Evolutionary conservation across 2,113 vertebrate genomes (phyloP).

Genomic region (Maccullochella peelii): DNA sequence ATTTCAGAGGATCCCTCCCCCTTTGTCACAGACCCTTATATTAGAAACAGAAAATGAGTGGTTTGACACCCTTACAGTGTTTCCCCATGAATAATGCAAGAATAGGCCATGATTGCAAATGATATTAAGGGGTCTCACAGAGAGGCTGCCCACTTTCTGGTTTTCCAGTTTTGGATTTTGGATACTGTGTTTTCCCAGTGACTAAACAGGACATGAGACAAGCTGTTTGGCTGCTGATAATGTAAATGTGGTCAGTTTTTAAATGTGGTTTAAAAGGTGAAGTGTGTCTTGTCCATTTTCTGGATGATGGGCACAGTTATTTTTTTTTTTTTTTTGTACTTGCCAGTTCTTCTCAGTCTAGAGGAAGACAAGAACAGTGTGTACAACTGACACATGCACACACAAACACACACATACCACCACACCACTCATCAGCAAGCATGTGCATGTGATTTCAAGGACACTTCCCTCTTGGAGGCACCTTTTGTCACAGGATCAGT

Average conservation of each 20-base stretch:
- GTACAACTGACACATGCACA: neutral
- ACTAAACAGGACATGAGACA: neutral
- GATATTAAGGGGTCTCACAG: constrained; percentile 45
- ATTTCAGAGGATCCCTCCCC: constrained; percentile 35
- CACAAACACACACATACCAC: neutral
- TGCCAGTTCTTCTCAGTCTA: neutral
- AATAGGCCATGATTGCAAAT: constrained; percentile 43
- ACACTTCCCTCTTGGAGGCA: constrained; percentile 48
- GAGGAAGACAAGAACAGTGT: neutral
- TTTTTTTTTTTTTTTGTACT: neutral
- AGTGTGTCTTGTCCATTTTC: neutral
- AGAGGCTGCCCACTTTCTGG: constrained; percentile 27
- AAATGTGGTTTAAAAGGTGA: constrained; percentile 5
- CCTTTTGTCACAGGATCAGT: constrained; percentile 46
- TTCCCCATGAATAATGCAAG: constrained; percentile 66
- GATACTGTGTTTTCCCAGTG: neutral
- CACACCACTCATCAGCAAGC: constrained; percentile 6
- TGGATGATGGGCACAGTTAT: no score
- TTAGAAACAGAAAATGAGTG: constrained; percentile 44
- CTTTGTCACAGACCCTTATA: constrained; percentile 33
- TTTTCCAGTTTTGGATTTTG: constrained; percentile 43
- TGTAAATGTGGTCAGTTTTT: constrained; percentile 15
- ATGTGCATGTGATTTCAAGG: constrained; percentile 47
- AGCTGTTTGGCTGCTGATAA: constrained; percentile 19
- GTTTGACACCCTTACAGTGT: constrained; percentile 49